phyloP scores from a whole-genome alignment of 2,797 vertebrate species.

The Pseudopleuronectes americanus region DNA sequence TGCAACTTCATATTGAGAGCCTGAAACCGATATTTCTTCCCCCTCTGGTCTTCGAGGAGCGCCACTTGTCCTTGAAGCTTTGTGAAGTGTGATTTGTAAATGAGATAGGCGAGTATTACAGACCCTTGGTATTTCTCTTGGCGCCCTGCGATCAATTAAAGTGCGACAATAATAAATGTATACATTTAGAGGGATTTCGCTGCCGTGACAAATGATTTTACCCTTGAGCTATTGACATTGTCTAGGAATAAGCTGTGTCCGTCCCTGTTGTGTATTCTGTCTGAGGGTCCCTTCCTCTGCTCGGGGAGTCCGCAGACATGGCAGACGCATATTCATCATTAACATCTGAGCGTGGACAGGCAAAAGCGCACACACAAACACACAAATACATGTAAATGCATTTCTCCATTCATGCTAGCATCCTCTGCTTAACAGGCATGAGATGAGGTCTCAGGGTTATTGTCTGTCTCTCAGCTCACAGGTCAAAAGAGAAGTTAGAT shows the following conservation, averaged over 20 bases:
- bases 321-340: constrained; percentile 81
- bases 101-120: constrained; percentile 81
- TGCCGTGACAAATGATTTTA: constrained; percentile 86
- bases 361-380: constrained; percentile 29
- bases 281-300: constrained; percentile 81
- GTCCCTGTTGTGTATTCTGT: constrained; percentile 85
- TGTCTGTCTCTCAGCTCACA: constrained; percentile 15
- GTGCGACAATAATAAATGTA: constrained; percentile 87
- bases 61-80: constrained; percentile 80
- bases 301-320: constrained; percentile 75
- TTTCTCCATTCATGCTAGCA: constrained; percentile 36
- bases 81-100: constrained; percentile 83
- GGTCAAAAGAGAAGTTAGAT: constrained; percentile 86
- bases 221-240: constrained; percentile 88
- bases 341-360: constrained; percentile 71
- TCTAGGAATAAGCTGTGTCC: constrained; percentile 82
- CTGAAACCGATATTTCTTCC: constrained; percentile 55
- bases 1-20: constrained; percentile 43
- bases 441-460: constrained; percentile 49
- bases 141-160: constrained; percentile 84
- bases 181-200: constrained; percentile 84
- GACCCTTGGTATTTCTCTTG: constrained; percentile 85
- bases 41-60: constrained; percentile 65
- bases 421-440: constrained; percentile 25
- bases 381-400: constrained; percentile 17